These are phyloP conservation scores for Drosophila cognata DNA, from an alignment of 2,888 invertebrate species.

Conservation along the genomic window DNA sequence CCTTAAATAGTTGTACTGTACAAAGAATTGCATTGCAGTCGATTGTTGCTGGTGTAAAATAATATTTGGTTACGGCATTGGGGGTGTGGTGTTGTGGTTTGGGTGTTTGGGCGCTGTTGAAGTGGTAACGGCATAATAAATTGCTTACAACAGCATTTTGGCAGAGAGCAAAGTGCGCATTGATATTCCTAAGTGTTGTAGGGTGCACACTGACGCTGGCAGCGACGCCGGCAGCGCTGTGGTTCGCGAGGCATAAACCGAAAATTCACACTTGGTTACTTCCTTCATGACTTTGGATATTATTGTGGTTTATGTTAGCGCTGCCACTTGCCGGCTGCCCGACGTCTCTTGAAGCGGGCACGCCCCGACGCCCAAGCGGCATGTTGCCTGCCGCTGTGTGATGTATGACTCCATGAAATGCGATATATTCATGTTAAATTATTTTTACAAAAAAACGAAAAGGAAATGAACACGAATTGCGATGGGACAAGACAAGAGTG, in stretches of 20 bases:
- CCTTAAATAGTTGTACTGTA: not conserved
- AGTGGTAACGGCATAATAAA: constrained; percentile 7
- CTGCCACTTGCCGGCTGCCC: constrained; percentile 68
- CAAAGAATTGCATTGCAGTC: not conserved
- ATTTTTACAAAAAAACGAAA: constrained; percentile 51
- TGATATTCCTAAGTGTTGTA: constrained; percentile 13
- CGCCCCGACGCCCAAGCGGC: constrained; percentile 32
- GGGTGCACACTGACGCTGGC: constrained; percentile 41
- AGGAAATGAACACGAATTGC: constrained; percentile 25
- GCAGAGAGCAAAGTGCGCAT: not conserved
- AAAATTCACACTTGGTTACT: constrained; percentile 80
- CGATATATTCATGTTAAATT: constrained; percentile 80
- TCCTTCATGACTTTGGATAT: constrained; percentile 80
- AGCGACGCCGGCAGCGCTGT: constrained; percentile 38
- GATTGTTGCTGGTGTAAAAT: not conserved
- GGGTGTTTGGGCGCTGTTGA: not conserved
- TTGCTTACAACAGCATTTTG: not conserved
- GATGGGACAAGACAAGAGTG: constrained; percentile 6
- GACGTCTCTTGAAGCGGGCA: constrained; percentile 10
- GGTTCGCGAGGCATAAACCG: constrained; percentile 73
- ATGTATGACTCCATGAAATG: constrained; percentile 79
- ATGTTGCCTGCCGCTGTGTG: constrained; percentile 60
- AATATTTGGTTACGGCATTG: not conserved
- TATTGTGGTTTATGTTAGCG: constrained; percentile 79
- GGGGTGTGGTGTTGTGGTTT: not conserved